These are phyloP conservation scores for Acyrthosiphon pisum DNA, from an alignment of 1,140 invertebrate genomes.

Conservation along the genomic window DNA sequence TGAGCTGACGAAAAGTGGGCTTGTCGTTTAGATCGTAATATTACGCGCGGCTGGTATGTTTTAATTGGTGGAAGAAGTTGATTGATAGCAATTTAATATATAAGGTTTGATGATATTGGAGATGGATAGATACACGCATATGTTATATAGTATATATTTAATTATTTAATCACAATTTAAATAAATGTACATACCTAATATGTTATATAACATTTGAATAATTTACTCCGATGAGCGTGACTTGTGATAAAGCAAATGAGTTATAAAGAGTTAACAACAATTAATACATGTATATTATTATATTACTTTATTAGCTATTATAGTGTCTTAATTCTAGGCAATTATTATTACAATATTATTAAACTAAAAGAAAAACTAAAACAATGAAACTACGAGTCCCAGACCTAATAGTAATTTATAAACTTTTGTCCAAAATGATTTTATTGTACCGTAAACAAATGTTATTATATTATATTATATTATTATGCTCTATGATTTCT, in stretches of 20 bases:
- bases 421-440: not conserved
- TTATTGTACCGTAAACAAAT: not conserved
- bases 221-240: not conserved
- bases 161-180: not conserved
- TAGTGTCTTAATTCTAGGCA: not conserved
- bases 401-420: not conserved
- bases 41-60: not conserved
- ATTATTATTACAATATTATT: not conserved
- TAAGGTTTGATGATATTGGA: not conserved
- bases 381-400: not conserved
- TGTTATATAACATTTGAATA: not conserved
- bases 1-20: not conserved
- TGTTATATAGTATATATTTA: not conserved
- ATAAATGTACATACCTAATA: not conserved
- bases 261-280: not conserved
- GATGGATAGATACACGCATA: not conserved
- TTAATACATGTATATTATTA: not conserved
- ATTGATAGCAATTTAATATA: not conserved
- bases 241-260: not conserved
- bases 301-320: not conserved
- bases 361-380: not conserved
- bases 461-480: too few species aligned
- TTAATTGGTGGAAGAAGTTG: not conserved
- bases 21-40: not conserved
- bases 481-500: not conserved